A percentile compares a stretch with the other conserved stretches of the same genome.
phyloP scores from a whole-genome alignment of 2,888 invertebrate genomes.

The Pristionchus japonicus region DNA sequence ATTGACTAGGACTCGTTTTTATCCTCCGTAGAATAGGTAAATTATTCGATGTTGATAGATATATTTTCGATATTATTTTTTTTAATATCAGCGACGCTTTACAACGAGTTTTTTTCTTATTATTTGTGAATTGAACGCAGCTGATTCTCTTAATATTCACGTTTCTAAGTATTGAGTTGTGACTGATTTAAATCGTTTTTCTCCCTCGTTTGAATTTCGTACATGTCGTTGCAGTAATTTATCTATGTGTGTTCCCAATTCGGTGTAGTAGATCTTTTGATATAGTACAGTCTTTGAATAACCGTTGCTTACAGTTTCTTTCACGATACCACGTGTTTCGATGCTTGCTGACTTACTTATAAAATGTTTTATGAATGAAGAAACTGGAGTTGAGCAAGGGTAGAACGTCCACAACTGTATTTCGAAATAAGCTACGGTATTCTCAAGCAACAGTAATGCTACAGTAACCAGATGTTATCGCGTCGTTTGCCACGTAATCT shows the following conservation, averaged over 20 bases:
- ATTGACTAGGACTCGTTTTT: conserved; percentile 17
- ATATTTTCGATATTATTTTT: background rate
- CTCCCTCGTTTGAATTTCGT: background rate
- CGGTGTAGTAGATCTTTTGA: background rate
- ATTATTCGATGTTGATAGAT: conserved; percentile 15
- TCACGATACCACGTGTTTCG: background rate
- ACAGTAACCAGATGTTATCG: background rate
- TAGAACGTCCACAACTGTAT: background rate
- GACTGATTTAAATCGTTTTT: background rate
- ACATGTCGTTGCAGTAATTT: conserved; percentile 35
- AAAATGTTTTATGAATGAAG: conserved; percentile 14
- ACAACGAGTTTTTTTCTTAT: conserved; percentile 20
- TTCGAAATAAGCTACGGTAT: background rate
- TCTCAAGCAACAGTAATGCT: background rate
- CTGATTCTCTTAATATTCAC: background rate
- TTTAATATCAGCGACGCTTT: background rate
- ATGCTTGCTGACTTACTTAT: background rate
- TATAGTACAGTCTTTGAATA: background rate
- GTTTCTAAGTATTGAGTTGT: conserved; percentile 13
- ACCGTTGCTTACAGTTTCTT: background rate
- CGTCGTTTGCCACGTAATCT: background rate
- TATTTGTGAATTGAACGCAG: conserved; percentile 12
- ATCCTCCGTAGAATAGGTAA: conserved; percentile 7
- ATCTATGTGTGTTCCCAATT: background rate
- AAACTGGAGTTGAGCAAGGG: background rate